Base-by-base conservation (phyloP, 2,797 vertebrate genomes). In the Thamnophis elegans region DNA sequence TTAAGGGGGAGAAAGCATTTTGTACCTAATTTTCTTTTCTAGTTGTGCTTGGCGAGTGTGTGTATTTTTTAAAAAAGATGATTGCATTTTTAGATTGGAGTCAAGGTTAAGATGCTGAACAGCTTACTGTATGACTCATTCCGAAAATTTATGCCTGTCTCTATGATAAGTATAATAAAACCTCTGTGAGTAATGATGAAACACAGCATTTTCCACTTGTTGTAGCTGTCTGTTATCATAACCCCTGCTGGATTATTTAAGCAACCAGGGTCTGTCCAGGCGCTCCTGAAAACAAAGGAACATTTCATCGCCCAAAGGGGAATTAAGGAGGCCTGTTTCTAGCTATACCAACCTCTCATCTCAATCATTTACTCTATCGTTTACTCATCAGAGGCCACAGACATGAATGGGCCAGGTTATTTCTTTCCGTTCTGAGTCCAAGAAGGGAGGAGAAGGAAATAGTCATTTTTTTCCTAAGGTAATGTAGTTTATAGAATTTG, bases 371-470 rank as follows among this genome's bases (percentile, higher is more conserved):
- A 25, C 89, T 90, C 85, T 14, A 20, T 59, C 22, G 0, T 68
- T 91, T 90, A 93, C 59, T 90, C 89, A 82, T 58, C 59, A 47
- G 85, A 60, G 65, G 73, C 88, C 88, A 53, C 58, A 89, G 90
- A 91, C 86, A 82, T 47, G 55, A 85, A 89, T 86, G 86, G 92
- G 89, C 92, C 92, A 82, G 42, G 65, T 91, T 90, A 93, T 87
- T 93, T 82, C 56, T 62, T 78, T 88, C 86, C 55, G 51, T 28
- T 47, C n/a, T 36, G 54, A 55, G 68, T 73, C 89, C 88, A 91
- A 89, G 42, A 55, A 22, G 36, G 36, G 18, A 32, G 14, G 22
- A 13, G 62, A 55, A 42, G 22, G 47, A 36, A 51, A 2, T 51
- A 53, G 32, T 28, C 16, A 58, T 85, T 93, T 59, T 36, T 59